These are phyloP conservation scores for Palythoa caribaeorum DNA, from an alignment of 92 coral and sea anemone genomes.

Conservation along the genomic window DNA sequence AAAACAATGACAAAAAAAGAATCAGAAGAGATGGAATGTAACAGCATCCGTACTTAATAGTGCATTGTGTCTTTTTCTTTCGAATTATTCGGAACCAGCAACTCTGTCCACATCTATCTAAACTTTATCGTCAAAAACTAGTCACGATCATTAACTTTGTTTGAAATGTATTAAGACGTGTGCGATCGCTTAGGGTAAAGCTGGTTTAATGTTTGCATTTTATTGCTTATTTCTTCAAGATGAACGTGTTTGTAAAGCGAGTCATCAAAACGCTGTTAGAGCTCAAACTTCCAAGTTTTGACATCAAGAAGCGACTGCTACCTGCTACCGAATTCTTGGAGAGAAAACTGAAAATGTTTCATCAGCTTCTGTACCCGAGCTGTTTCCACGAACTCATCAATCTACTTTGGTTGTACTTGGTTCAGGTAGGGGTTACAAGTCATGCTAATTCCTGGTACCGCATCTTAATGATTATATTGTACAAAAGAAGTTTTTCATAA, in stretches of 20 bases:
- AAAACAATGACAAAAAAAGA: too few relatives aligned
- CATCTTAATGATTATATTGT: too few relatives aligned
- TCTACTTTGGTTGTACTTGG: slow-evolving; percentile 62
- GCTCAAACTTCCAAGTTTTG: slow-evolving; percentile 75
- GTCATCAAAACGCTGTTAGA: slow-evolving; percentile 70
- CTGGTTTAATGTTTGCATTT: neutral
- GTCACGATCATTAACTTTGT: neutral
- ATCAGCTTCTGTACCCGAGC: slow-evolving; percentile 67
- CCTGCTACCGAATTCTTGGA: slow-evolving; percentile 81
- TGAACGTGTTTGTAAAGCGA: slow-evolving; percentile 74
- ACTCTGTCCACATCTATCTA: too few relatives aligned
- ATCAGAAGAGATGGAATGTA: neutral
- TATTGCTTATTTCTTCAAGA: slow-evolving; percentile 32
- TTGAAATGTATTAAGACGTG: neutral
- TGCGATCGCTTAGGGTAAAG: too few relatives aligned
- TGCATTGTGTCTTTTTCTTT: too few relatives aligned
- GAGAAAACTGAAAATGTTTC: slow-evolving; percentile 60
- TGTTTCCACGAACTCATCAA: slow-evolving; percentile 63
- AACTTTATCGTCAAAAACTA: too few relatives aligned
- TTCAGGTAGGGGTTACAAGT: slow-evolving; percentile 53
- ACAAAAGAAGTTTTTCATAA: too few relatives aligned
- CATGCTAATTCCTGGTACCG: too few relatives aligned
- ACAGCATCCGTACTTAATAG: too few relatives aligned
- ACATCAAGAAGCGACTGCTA: slow-evolving; percentile 72
- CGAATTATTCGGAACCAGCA: too few relatives aligned